Evolutionary conservation across 2,797 vertebrate species (phyloP).

Genomic region (Sebastes trivittatus): DNA sequence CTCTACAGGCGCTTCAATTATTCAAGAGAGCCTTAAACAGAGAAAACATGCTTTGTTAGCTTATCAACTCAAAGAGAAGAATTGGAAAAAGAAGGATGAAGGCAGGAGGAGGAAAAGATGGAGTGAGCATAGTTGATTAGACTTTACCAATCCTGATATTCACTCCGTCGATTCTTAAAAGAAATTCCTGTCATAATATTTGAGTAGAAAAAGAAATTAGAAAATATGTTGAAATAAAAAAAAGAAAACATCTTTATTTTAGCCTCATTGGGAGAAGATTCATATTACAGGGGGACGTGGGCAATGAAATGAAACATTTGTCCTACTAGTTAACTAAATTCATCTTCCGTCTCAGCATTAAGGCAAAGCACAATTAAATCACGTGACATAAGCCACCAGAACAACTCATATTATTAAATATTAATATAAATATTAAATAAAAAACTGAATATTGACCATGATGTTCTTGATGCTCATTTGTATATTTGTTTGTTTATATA

Average conservation of each 20-base stretch:
- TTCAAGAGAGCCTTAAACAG: slow-evolving; percentile 8
- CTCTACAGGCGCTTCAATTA: slow-evolving; percentile 14
- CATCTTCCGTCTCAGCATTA: background rate
- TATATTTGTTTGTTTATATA: background rate
- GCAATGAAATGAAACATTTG: background rate
- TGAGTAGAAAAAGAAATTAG: background rate
- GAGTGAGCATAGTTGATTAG: background rate
- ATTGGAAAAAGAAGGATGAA: background rate
- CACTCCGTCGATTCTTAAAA: background rate
- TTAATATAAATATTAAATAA: background rate
- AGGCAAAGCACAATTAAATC: background rate
- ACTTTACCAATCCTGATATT: background rate
- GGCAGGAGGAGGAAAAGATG: background rate
- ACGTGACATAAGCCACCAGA: background rate
- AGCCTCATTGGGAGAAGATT: background rate
- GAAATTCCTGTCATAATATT: background rate
- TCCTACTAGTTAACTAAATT: background rate
- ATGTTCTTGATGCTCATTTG: background rate
- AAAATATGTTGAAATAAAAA: background rate
- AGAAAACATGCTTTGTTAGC: slow-evolving; percentile 10
- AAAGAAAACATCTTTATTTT: background rate
- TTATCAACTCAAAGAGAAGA: background rate
- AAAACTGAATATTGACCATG: background rate
- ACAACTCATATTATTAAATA: background rate
- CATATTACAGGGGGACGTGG: background rate